Base-by-base conservation (phyloP, 1,140 invertebrate species). In the Phenacoccus solenopsis region DNA sequence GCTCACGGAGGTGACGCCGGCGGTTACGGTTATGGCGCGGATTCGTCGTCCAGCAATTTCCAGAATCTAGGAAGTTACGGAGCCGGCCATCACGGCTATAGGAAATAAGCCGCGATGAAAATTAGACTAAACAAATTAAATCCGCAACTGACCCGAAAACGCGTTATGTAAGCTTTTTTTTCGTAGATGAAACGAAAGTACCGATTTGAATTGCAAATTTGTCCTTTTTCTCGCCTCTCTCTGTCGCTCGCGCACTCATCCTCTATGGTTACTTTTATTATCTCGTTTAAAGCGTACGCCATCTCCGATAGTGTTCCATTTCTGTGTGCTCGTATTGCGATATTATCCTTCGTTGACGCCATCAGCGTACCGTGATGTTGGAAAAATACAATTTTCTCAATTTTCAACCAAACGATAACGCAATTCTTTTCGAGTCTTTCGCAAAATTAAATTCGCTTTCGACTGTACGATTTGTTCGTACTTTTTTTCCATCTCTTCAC, bases 21-120 rank as follows among this genome's bases (percentile, higher is more conserved):
- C 22, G 59, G 70, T n/a, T 70, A 70, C 30, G 64, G 56, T 28
- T 57, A 28, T 13, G 61, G 67, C 13, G 67, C 69, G 7, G 79
- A 81, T 69, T 67, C 78, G 56, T n/a, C 57, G 5, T 70, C 71
- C 24, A 57, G 72, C 27, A 71, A 68, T 5, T 72, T 72, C 49
- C 68, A 74, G 67, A 59, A 70, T 69, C 71, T 69, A 32, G 68
- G 68, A 21, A 28, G 12, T 25, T 28, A 28, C 9, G 71, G 68
- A 49, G 74, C 73, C 21, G 70, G 69, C 69, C 76, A 77, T 61
- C 69, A 75, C 25, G 35, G 35, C 35, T 28, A 67, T 16, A 49
- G 38, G 38, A 49, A 49, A n/a, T 49, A 49, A 49, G 38, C 3
- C 20, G 30, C 30, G 30, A 32, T 13, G 30, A n/a, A 49, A 49